phyloP scores from a whole-genome alignment of 1,140 invertebrate genomes.

The Hyles vespertilio region DNA sequence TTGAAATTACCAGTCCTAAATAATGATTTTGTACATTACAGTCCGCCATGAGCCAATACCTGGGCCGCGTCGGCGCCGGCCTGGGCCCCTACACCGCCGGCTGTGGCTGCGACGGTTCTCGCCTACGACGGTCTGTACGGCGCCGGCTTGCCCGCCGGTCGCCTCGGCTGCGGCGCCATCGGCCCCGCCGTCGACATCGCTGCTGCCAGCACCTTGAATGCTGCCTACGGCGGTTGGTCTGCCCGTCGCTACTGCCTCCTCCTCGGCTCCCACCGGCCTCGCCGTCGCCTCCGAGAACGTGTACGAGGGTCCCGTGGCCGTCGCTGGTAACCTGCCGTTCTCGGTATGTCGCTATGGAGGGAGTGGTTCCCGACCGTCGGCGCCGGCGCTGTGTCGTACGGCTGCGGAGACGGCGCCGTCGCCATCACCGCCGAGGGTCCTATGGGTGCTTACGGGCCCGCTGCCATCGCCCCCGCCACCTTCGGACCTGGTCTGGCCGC shows the following conservation, averaged over 20 bases:
- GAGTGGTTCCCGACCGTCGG: slow-evolving; percentile 33
- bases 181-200: slow-evolving; percentile 1
- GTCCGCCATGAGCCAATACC: slow-evolving; percentile 1
- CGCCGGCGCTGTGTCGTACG: slow-evolving; percentile 32
- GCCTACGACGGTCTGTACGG: not conserved
- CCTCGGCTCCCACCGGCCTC: slow-evolving; percentile 7
- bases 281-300: slow-evolving; percentile 17
- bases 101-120: not conserved
- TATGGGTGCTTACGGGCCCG: not conserved
- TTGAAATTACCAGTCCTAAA: too few relatives aligned
- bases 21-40: not conserved
- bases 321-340: slow-evolving; percentile 12
- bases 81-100: too few relatives aligned
- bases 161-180: slow-evolving; percentile 3
- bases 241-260: slow-evolving; percentile 13
- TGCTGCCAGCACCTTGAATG: slow-evolving; percentile 12
- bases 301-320: slow-evolving; percentile 9
- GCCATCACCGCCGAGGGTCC: slow-evolving; percentile 14
- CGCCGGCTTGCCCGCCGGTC: not conserved
- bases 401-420: slow-evolving; percentile 29
- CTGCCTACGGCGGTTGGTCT: slow-evolving; percentile 25
- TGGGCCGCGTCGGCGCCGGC: too few relatives aligned
- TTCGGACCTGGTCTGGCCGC: not conserved
- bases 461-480: not conserved
- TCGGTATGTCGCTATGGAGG: slow-evolving; percentile 33